Conservation (phyloP, 1,140 invertebrate species). For the Drosophila arizonae region DNA sequence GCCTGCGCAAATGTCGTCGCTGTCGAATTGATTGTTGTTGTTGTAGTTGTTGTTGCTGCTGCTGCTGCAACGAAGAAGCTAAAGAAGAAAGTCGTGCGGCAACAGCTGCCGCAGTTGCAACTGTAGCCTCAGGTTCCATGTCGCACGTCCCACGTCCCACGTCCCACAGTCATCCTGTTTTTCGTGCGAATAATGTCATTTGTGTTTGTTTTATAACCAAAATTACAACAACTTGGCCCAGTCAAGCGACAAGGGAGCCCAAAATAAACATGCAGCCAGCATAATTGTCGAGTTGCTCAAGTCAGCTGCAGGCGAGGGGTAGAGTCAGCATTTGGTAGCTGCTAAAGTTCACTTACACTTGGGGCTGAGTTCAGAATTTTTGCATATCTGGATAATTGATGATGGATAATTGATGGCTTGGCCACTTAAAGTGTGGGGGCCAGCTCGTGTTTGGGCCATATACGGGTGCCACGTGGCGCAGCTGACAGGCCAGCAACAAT, state of each 20-base stretch:
- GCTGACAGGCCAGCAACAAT: neutral
- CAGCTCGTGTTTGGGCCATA: neutral
- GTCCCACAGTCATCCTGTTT: conserved; percentile 59
- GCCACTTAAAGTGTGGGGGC: neutral
- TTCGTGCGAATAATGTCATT: conserved; percentile 79
- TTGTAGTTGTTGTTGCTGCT: conserved; percentile 26
- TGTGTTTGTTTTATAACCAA: conserved; percentile 79
- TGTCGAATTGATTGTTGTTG: conserved; percentile 67
- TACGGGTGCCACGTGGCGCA: conserved; percentile 14
- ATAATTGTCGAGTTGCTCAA: conserved; percentile 47
- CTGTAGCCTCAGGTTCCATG: conserved; percentile 24
- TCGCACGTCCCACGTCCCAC: conserved; percentile 27
- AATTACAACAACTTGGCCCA: conserved; percentile 66
- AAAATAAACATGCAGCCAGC: conserved; percentile 44
- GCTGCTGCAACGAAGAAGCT: conserved; percentile 48
- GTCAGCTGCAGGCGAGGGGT: neutral
- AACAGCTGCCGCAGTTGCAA: conserved; percentile 59
- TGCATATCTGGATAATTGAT: conserved; percentile 1
- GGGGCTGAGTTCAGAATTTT: conserved; percentile 12
- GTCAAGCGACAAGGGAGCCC: conserved; percentile 26
- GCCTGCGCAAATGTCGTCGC: conserved; percentile 71
- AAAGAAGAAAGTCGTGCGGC: conserved; percentile 70
- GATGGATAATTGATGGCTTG: conserved; percentile 4
- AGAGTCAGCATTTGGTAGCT: neutral
- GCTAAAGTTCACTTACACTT: neutral